phyloP scores from a whole-genome alignment of 2,797 vertebrate species.

The Argya squamiceps region DNA sequence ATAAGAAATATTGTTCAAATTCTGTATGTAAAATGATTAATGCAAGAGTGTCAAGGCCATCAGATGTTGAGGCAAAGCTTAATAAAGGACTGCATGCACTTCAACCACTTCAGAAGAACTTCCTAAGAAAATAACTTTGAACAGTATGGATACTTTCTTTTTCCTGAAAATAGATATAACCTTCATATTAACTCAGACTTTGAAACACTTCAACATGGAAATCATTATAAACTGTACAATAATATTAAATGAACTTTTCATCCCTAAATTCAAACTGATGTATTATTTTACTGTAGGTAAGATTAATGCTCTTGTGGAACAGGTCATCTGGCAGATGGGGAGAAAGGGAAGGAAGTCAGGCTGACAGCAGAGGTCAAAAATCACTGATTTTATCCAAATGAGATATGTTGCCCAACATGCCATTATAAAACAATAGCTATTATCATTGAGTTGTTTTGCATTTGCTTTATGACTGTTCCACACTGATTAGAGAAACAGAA shows the following conservation, averaged over 20 bases:
- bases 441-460: not conserved
- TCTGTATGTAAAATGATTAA: not conserved
- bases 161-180: not conserved
- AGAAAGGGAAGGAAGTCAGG: not conserved
- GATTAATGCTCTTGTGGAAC: not conserved
- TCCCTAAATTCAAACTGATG: not conserved
- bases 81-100: not conserved
- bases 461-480: not conserved
- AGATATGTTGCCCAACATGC: not conserved
- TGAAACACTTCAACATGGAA: not conserved
- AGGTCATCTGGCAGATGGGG: not conserved
- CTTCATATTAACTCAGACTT: not conserved
- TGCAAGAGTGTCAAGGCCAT: not conserved
- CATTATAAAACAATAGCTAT: not conserved
- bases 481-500: not conserved
- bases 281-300: not conserved
- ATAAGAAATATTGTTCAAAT: not conserved
- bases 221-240: not conserved
- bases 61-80: not conserved
- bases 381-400: not conserved
- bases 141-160: not conserved
- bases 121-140: not conserved
- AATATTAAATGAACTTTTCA: not conserved
- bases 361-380: not conserved
- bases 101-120: not conserved